These are phyloP conservation scores for Drosophila lacteicornis DNA, from an alignment of 1,140 invertebrate species.

Conservation along the genomic window DNA sequence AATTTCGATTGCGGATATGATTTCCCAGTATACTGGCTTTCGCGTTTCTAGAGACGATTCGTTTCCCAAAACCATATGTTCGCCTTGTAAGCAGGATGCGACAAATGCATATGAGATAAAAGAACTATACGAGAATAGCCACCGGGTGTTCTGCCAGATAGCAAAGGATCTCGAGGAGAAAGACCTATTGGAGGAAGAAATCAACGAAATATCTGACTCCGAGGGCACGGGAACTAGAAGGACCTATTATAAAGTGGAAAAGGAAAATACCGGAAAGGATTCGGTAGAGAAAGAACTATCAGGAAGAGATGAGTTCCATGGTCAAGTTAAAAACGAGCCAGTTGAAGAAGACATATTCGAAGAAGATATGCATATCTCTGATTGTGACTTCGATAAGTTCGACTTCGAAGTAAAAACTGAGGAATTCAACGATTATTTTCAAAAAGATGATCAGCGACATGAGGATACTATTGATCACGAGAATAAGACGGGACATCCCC, in stretches of 20 bases:
- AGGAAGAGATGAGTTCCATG: no score
- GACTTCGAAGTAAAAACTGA: no score
- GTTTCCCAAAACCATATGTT: background rate
- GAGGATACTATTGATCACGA: no score
- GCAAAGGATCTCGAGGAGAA: background rate
- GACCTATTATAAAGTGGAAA: no score
- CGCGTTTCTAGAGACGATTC: background rate
- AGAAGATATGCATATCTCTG: no score
- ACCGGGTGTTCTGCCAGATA: background rate
- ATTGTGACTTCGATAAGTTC: no score
- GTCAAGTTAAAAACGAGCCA: no score
- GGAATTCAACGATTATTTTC: no score
- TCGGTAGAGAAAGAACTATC: no score
- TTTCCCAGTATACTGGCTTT: background rate
- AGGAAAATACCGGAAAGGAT: no score
- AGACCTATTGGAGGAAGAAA: background rate
- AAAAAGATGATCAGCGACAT: background rate
- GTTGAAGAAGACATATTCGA: no score
- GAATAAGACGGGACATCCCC: no score
- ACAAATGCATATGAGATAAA: background rate
- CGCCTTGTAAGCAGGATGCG: background rate
- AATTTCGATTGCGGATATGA: background rate
- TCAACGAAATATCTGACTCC: background rate
- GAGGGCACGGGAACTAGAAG: background rate
- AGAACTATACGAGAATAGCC: background rate